Evolutionary conservation across 2,888 invertebrate species (phyloP).

Genomic region (Resseliella maxima): DNA sequence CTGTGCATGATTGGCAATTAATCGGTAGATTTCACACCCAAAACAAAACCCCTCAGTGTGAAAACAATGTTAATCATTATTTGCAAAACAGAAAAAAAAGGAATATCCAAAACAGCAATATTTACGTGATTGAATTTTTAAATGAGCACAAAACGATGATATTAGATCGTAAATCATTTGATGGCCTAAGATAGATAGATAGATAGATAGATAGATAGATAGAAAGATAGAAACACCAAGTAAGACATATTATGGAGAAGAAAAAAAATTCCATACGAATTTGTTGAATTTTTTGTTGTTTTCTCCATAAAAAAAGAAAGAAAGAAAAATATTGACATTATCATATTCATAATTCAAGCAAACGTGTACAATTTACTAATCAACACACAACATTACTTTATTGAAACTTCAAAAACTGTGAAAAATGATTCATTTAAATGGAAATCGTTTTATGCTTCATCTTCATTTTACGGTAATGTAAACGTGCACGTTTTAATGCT

Average conservation of each 20-base stretch:
- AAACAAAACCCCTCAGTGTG: too few relatives aligned
- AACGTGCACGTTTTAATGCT: not conserved
- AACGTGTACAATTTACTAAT: not conserved
- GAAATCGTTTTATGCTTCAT: too few relatives aligned
- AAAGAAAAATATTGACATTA: too few relatives aligned
- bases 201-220: too few relatives aligned
- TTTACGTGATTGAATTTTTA: slow-evolving; percentile 50
- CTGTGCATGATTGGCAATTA: slow-evolving; percentile 15
- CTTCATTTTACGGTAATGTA: too few relatives aligned
- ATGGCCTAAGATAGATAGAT: not conserved
- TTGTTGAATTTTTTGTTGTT: too few relatives aligned
- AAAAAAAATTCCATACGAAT: too few relatives aligned
- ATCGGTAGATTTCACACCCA: not conserved
- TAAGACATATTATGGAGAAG: not conserved
- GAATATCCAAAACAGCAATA: not conserved
- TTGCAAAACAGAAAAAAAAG: not conserved
- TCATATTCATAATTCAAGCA: too few relatives aligned
- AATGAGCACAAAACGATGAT: slow-evolving; percentile 18
- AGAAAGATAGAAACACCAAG: too few relatives aligned
- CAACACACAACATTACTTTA: not conserved
- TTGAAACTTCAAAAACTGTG: not conserved
- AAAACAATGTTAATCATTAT: not conserved
- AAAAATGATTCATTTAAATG: not conserved
- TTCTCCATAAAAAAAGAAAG: too few relatives aligned
- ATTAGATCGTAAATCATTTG: slow-evolving; percentile 1